Evolutionary conservation across 2,797 vertebrate genomes (phyloP).

Genomic region (Chelon labrosus): DNA sequence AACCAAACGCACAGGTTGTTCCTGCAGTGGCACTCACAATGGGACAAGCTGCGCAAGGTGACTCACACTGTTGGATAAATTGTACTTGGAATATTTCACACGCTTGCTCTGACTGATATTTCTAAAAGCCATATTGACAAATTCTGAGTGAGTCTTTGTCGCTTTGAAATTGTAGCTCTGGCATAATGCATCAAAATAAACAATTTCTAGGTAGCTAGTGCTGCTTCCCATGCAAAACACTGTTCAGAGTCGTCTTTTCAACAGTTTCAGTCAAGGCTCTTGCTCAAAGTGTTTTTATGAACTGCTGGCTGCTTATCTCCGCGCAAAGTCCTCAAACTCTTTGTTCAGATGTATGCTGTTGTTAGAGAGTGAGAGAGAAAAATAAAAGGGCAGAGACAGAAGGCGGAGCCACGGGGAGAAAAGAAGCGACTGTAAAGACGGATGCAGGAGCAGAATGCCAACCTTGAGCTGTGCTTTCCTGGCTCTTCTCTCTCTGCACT

Average conservation of each 20-base stretch:
- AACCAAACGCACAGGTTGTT: conserved; percentile 44
- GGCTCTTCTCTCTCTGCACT: conserved; percentile 26
- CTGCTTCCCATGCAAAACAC: conserved; percentile 34
- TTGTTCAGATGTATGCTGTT: conserved; percentile 31
- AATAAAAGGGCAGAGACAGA: conserved; percentile 26
- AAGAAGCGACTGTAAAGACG: conserved; percentile 43
- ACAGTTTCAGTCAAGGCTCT: conserved; percentile 18
- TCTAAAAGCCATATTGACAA: conserved; percentile 59
- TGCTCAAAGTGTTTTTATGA: conserved; percentile 40
- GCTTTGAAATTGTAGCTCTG: conserved; percentile 43
- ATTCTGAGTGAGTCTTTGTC: conserved; percentile 49
- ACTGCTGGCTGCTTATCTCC: conserved; percentile 30
- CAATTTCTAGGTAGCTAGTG: conserved; percentile 14
- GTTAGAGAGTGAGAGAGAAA: conserved; percentile 13
- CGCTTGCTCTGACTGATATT: conserved; percentile 45
- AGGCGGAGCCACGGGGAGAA: conserved; percentile 37
- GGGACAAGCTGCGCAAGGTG: conserved; percentile 59
- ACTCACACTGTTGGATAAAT: conserved; percentile 70
- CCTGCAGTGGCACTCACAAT: conserved; percentile 60
- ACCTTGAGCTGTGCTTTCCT: conserved; percentile 58
- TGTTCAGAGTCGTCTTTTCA: conserved; percentile 8
- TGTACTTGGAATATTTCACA: conserved; percentile 60
- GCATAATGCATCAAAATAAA: conserved; percentile 35
- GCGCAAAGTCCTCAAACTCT: conserved; percentile 24
- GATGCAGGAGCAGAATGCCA: conserved; percentile 55